phyloP scores from a whole-genome alignment of 2,888 invertebrate species.

The Plagiodera versicolora region DNA sequence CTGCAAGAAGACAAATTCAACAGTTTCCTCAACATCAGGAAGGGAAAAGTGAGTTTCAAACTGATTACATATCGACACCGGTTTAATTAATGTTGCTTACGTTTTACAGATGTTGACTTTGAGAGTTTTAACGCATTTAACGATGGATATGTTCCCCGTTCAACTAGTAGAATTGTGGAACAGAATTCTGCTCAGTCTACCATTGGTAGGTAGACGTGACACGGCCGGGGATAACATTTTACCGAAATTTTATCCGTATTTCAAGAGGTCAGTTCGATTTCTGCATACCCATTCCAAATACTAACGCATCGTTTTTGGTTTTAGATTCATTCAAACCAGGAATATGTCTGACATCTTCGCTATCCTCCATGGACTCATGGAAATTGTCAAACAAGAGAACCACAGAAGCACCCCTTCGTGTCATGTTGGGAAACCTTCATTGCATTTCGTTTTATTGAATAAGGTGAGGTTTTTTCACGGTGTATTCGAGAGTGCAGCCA shows the following conservation, averaged over 20 bases:
- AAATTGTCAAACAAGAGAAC: conserved; percentile 47
- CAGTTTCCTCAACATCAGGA: conserved; percentile 75
- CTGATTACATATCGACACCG: not conserved
- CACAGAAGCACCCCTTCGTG: conserved; percentile 51
- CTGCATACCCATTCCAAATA: not conserved
- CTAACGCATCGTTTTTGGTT: conserved; percentile 18
- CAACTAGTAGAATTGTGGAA: conserved; percentile 64
- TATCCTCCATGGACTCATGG: conserved; percentile 47
- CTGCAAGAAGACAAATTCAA: conserved; percentile 70
- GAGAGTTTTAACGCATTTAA: conserved; percentile 66
- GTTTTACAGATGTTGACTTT: conserved; percentile 64
- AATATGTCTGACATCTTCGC: conserved; percentile 50
- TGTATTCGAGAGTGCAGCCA: no score
- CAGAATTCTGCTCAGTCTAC: conserved; percentile 62
- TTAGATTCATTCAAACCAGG: conserved; percentile 48
- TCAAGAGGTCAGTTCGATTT: conserved; percentile 57
- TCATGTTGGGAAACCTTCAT: conserved; percentile 49
- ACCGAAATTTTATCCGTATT: conserved; percentile 61
- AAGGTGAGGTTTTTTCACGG: no score
- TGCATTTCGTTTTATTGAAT: conserved; percentile 57
- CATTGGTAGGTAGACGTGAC: conserved; percentile 62
- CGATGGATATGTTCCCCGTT: conserved; percentile 54
- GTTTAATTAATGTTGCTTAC: conserved; percentile 9
- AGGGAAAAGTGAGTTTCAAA: conserved; percentile 69
- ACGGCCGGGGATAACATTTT: conserved; percentile 57